These are phyloP conservation scores for Lytechinus variegatus DNA, from an alignment of 35 echinoderm and acorn worm species.

Conservation along the genomic window DNA sequence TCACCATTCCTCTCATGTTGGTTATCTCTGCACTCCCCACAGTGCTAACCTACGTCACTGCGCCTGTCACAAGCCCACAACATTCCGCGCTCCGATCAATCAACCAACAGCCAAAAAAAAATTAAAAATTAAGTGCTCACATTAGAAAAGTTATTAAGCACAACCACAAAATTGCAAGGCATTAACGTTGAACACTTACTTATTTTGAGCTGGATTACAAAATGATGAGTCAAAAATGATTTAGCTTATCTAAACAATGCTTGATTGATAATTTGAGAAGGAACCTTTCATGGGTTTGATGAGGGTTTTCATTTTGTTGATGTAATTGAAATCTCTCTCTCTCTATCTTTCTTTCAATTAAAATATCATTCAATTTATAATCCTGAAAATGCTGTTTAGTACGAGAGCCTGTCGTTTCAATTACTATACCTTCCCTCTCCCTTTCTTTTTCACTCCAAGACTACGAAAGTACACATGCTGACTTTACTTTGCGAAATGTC, in stretches of 20 bases:
- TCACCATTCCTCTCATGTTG: neutral
- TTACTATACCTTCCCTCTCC: neutral
- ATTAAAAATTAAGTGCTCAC: slow-evolving; percentile 5
- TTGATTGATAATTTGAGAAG: neutral
- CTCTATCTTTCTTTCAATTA: neutral
- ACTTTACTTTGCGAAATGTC: neutral
- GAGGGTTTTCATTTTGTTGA: neutral
- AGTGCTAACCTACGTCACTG: neutral
- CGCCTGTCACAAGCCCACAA: neutral
- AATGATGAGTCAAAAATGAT: neutral
- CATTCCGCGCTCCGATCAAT: neutral
- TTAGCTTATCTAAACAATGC: neutral
- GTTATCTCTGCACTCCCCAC: neutral
- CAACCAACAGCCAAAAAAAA: neutral
- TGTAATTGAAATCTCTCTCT: neutral
- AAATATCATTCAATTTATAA: neutral
- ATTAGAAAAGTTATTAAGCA: slow-evolving; percentile 6
- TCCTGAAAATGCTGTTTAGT: neutral
- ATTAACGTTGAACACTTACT: neutral
- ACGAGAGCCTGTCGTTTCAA: neutral
- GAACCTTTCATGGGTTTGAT: neutral
- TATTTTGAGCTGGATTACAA: slow-evolving; percentile 4
- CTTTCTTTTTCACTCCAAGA: neutral
- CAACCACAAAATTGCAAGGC: neutral
- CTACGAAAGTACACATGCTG: neutral